A percentile compares a stretch with the other conserved stretches of the same genome.
Conservation (phyloP, 2,113 vertebrate genomes). For the Daphoenositta chrysoptera region DNA sequence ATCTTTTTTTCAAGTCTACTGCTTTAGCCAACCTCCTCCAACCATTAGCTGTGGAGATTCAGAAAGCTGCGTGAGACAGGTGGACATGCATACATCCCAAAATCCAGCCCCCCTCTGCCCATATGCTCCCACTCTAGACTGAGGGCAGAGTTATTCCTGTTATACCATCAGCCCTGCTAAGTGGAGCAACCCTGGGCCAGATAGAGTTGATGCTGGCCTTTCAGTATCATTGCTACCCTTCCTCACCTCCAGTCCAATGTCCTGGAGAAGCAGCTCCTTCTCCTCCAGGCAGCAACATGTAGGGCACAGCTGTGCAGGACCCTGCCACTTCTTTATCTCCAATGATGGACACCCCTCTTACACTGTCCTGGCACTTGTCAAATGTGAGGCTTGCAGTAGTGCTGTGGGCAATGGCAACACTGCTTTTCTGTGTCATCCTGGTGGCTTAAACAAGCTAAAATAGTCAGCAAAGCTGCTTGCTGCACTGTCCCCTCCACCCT, state of each 20-base stretch:
- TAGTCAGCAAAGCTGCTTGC: not conserved
- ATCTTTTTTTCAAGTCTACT: not conserved
- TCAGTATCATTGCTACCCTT: not conserved
- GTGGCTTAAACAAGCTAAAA: not conserved
- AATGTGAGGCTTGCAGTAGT: not conserved
- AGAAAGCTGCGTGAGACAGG: not conserved
- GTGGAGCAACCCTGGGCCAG: not conserved
- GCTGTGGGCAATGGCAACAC: not conserved
- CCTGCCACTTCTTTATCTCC: not conserved
- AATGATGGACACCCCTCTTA: not conserved
- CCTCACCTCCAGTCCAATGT: not conserved
- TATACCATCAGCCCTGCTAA: not conserved
- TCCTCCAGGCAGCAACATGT: not conserved
- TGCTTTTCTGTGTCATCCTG: not conserved
- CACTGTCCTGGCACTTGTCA: not conserved
- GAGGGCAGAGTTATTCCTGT: not conserved
- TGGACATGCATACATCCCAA: not conserved
- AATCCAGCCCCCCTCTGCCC: not conserved
- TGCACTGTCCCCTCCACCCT: not conserved
- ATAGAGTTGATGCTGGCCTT: not conserved
- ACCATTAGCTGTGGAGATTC: not conserved
- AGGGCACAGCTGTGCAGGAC: not conserved
- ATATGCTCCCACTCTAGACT: accelerated
- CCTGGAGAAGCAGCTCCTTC: not conserved
- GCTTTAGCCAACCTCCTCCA: not conserved